phyloP scores from a whole-genome alignment of 2,888 invertebrate species.

The Euzophera pinguis region DNA sequence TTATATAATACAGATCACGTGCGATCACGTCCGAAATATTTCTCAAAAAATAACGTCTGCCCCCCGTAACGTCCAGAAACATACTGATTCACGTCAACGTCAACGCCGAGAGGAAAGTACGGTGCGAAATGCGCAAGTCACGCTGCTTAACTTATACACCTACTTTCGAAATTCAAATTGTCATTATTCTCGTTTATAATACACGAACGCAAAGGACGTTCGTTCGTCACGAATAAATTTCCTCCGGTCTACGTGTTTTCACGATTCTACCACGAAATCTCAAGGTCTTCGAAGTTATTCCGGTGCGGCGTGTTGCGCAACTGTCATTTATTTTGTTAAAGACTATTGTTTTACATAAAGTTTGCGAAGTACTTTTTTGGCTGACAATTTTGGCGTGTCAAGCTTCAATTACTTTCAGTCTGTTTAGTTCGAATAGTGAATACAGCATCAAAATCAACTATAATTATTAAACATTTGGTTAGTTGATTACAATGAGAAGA shows the following conservation, averaged over 20 bases:
- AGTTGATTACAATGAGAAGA: no score
- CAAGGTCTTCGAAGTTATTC: slow-evolving; percentile 1
- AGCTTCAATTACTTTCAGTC: no score
- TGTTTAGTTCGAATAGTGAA: no score
- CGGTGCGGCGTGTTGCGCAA: neutral
- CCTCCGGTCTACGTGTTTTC: slow-evolving; percentile 36
- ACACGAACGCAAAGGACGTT: slow-evolving; percentile 41
- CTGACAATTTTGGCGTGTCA: neutral
- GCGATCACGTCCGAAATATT: slow-evolving; percentile 47
- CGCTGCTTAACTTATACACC: slow-evolving; percentile 64
- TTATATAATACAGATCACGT: slow-evolving; percentile 68
- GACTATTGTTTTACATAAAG: neutral
- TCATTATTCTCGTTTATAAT: slow-evolving; percentile 58
- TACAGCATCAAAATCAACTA: no score
- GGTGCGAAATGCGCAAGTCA: slow-evolving; percentile 77
- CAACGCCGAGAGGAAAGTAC: slow-evolving; percentile 50
- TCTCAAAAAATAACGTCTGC: slow-evolving; percentile 35
- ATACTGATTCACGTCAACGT: slow-evolving; percentile 61
- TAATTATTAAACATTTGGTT: no score
- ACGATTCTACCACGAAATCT: slow-evolving; percentile 31
- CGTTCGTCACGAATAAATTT: slow-evolving; percentile 39
- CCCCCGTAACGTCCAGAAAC: slow-evolving; percentile 35
- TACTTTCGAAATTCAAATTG: slow-evolving; percentile 68
- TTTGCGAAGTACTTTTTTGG: neutral
- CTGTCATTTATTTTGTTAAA: slow-evolving; percentile 10